phyloP scores from a whole-genome alignment of 2,113 vertebrate genomes.

The Gymnocephalus cernua region DNA sequence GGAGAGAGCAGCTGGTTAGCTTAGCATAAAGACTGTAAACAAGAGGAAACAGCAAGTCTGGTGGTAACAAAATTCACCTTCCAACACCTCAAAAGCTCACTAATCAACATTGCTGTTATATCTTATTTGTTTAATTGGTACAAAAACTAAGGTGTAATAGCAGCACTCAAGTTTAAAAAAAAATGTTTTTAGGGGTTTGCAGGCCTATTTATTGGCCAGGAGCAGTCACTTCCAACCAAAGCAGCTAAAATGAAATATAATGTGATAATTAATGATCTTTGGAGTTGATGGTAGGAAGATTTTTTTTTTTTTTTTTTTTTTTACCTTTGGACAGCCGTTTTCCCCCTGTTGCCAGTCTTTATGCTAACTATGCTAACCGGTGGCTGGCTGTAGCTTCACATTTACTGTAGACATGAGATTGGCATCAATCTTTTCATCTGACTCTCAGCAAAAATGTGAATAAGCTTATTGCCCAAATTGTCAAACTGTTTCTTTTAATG shows the following conservation, averaged over 20 bases:
- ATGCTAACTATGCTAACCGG: background rate
- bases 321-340: background rate
- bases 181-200: background rate
- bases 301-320: too few relatives aligned
- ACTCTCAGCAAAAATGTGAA: background rate
- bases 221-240: background rate
- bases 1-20: background rate
- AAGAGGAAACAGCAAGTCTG: background rate
- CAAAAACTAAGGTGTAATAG: background rate
- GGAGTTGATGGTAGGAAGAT: background rate
- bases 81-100: background rate
- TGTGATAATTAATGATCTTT: background rate
- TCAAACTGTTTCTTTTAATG: background rate
- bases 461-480: background rate
- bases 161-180: too few relatives aligned
- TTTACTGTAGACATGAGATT: background rate
- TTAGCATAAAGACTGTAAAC: slow-evolving; percentile 12
- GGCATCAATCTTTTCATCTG: background rate
- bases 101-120: too few relatives aligned
- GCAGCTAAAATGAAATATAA: background rate
- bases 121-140: background rate
- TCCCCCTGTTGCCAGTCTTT: background rate
- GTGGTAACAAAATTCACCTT: background rate
- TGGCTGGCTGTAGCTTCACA: background rate
- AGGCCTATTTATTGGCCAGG: background rate